These are phyloP conservation scores for Acanthiza pusilla DNA, from an alignment of 2,797 vertebrate species.

Conservation along the genomic window DNA sequence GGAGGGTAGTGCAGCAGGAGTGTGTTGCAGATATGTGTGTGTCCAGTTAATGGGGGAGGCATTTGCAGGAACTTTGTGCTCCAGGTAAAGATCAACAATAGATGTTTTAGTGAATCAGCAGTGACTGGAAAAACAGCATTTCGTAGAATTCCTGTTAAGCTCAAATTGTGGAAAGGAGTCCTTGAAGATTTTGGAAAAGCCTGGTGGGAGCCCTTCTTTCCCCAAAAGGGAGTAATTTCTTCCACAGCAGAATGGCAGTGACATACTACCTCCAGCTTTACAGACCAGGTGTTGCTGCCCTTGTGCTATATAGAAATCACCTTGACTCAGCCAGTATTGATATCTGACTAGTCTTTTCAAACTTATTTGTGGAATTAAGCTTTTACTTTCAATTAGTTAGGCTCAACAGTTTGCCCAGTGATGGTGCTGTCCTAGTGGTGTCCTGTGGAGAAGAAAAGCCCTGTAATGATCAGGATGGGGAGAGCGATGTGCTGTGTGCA, in stretches of 20 bases:
- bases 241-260: background rate
- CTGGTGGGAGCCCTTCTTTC: background rate
- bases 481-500: rapidly evolving
- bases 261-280: background rate
- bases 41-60: rapidly evolving
- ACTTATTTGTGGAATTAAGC: background rate
- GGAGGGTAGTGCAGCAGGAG: background rate
- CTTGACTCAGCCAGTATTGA: background rate
- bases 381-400: background rate
- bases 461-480: background rate
- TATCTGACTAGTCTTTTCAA: background rate
- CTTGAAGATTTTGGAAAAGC: background rate
- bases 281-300: background rate
- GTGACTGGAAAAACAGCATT: background rate
- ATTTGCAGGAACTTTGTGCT: background rate
- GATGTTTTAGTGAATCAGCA: background rate
- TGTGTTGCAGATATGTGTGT: background rate
- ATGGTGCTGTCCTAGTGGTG: background rate
- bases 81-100: background rate
- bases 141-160: background rate
- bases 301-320: background rate
- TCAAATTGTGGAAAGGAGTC: background rate
- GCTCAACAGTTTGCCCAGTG: background rate
- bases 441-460: background rate
- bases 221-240: background rate